A percentile compares a stretch with the other conserved stretches of the same genome.
These are phyloP conservation scores for Triops cancriformis DNA, from an alignment of 1,140 invertebrate species.

Conservation along the genomic window DNA sequence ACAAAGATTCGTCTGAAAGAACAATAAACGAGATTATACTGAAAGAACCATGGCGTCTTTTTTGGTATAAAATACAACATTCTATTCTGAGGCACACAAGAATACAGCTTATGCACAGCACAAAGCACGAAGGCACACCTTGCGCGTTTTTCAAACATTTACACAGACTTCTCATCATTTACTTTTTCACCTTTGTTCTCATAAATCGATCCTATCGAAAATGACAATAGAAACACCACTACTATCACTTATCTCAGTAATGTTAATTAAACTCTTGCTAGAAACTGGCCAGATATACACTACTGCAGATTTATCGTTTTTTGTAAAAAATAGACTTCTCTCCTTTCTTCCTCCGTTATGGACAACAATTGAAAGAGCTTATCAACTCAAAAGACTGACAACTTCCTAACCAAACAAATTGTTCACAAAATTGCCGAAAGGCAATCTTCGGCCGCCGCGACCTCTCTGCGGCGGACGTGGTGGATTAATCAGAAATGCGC, in stretches of 20 bases:
- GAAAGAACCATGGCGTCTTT: not conserved
- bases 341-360: not conserved
- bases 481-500: constrained; percentile 52
- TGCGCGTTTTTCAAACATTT: not conserved
- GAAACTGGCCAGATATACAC: constrained; percentile 7
- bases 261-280: constrained; percentile 3
- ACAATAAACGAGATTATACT: too few relatives aligned
- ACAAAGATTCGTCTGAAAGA: too few relatives aligned
- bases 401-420: not conserved
- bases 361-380: not conserved
- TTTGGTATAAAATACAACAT: constrained; percentile 14
- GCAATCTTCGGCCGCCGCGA: not conserved
- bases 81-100: constrained; percentile 1
- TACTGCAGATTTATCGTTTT: not conserved
- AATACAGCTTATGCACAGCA: constrained; percentile 13
- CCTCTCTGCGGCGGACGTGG: constrained; percentile 32
- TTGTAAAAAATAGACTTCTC: not conserved
- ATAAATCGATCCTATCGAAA: not conserved
- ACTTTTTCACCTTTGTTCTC: not conserved
- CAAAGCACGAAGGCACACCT: constrained; percentile 5
- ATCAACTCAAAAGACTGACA: not conserved
- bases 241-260: constrained; percentile 8
- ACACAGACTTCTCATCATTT: not conserved
- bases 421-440: constrained; percentile 11
- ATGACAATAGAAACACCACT: not conserved